Evolutionary conservation across 2,888 invertebrate species (phyloP).

Genomic region (Polymixis lichenea): DNA sequence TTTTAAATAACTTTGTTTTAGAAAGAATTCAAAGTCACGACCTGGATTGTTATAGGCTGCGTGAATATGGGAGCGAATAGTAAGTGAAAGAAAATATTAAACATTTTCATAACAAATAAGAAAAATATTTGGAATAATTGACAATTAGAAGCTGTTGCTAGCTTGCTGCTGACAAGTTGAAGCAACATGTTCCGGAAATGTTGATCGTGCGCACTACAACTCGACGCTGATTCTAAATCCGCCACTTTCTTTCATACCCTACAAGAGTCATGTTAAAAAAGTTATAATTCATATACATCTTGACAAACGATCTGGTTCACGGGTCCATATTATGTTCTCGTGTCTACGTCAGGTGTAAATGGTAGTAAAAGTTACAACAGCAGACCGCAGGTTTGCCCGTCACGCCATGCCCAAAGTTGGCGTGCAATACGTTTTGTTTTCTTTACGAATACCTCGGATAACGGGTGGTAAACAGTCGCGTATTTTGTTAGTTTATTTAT

Average conservation of each 20-base stretch:
- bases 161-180: too few species aligned
- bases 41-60: too few species aligned
- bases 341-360: slow-evolving; percentile 66
- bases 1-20: too few species aligned
- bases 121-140: neutral
- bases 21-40: too few species aligned
- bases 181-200: neutral
- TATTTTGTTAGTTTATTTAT: slow-evolving; percentile 67
- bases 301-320: slow-evolving; percentile 55
- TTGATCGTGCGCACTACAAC: neutral
- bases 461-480: slow-evolving; percentile 69
- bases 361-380: slow-evolving; percentile 70
- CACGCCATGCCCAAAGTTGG: slow-evolving; percentile 72
- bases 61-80: too few species aligned
- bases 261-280: slow-evolving; percentile 5
- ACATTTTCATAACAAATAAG: too few species aligned
- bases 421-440: slow-evolving; percentile 72
- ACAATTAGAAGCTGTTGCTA: neutral
- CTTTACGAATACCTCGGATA: slow-evolving; percentile 69
- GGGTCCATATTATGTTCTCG: slow-evolving; percentile 56
- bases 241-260: neutral
- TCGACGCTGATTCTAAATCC: neutral
- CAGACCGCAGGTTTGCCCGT: slow-evolving; percentile 69
- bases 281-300: slow-evolving; percentile 55
- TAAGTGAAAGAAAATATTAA: too few species aligned